phyloP scores from a whole-genome alignment of 2,113 vertebrate species.

The Tympanuchus pallidicinctus region DNA sequence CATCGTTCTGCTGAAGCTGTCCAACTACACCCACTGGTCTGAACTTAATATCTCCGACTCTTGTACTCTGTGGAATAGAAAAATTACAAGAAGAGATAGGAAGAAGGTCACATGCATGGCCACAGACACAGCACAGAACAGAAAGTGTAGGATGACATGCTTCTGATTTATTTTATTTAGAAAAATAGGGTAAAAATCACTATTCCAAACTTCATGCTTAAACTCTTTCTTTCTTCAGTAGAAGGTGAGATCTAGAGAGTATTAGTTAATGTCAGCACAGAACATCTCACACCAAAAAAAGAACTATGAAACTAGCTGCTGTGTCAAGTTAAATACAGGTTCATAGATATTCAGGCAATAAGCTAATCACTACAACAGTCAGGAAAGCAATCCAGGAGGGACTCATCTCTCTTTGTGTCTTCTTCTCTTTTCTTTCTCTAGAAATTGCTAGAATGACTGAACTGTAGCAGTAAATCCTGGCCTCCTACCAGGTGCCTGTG shows the following conservation, averaged over 20 bases:
- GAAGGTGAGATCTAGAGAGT: neutral
- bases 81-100: neutral
- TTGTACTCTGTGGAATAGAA: neutral
- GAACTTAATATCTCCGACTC: neutral
- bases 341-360: neutral
- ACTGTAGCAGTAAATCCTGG: neutral
- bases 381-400: neutral
- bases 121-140: neutral
- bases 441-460: neutral
- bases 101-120: accelerated
- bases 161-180: neutral
- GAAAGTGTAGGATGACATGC: neutral
- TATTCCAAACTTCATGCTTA: neutral
- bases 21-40: neutral
- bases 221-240: neutral
- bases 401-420: neutral
- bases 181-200: neutral
- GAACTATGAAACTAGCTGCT: neutral
- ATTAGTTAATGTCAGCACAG: neutral
- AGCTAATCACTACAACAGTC: neutral
- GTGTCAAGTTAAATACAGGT: neutral
- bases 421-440: neutral
- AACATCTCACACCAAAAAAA: neutral
- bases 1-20: neutral
- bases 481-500: neutral